phyloP scores from a whole-genome alignment of 2,113 vertebrate species.

The Centrocercus urophasianus region DNA sequence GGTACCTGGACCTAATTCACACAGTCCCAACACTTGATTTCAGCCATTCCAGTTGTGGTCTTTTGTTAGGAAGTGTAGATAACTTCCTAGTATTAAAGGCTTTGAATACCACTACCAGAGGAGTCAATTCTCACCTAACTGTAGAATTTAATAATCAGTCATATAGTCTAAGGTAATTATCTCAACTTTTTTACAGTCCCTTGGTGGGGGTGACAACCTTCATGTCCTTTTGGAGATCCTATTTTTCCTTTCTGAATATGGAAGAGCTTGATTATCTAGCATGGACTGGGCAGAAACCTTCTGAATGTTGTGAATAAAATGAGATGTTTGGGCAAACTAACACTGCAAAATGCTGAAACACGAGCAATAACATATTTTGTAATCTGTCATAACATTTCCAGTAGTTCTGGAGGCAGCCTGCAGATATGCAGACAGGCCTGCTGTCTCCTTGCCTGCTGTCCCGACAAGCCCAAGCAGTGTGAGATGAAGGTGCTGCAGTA shows the following conservation, averaged over 20 bases:
- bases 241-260: neutral
- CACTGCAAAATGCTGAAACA: neutral
- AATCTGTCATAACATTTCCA: accelerated
- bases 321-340: neutral
- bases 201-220: neutral
- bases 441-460: neutral
- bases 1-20: neutral
- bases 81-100: neutral
- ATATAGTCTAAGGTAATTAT: neutral
- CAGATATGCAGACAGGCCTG: too few relatives aligned
- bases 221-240: neutral
- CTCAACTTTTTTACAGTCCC: neutral
- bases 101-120: neutral
- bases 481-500: neutral
- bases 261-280: neutral
- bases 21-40: neutral
- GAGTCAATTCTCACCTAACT: neutral
- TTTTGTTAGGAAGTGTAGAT: neutral
- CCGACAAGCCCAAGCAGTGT: accelerated
- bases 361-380: neutral
- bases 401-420: accelerated
- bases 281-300: neutral
- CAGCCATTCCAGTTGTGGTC: neutral
- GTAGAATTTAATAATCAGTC: neutral
- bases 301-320: neutral